Base-by-base conservation (phyloP, 2,113 vertebrate genomes). In the Psophia crepitans region DNA sequence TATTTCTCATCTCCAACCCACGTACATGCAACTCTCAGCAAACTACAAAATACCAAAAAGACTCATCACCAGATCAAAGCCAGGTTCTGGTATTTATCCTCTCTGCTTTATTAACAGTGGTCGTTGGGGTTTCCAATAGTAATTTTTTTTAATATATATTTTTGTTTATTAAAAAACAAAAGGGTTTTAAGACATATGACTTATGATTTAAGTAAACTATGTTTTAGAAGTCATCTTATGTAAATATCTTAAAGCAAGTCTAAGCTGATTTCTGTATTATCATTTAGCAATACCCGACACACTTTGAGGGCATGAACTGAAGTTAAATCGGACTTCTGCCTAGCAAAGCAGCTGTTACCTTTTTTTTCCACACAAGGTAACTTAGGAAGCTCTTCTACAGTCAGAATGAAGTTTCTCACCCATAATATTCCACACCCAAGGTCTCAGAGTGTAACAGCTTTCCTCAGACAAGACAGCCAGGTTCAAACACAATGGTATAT, bases 91-190 rank as follows among this genome's bases (percentile, higher is more conserved):
- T 43, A n/a, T 26, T 66, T 27, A 15, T 17, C n/a, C 30, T 53
- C 23, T 3, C 41, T 66, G 41, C 4, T 53, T 63, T 54, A 12
- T 18, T 6, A 16, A 33, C 23, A 41, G 15, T 5, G 37, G 7
- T 8, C 15, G 16, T 2, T 14, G 23, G 4, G 5, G 0, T 4
- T 66, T 27, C 28, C 26, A 37, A 27, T 0, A 28, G 14, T 3
- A 26, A 33, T n/a, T 33, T 46, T 18, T 11, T 9, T 8, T 8
- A 9, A 17, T 33, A 28, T 37, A 28, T 68, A 17, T 54, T 22
- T 74, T 60, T n/a, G n/a, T n/a, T 76, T 14, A 46, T 17, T 37
- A 53, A 82, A 78, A 78, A 83, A 3, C 12, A 33, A 3, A 51
- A 61, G 15, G 15, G 1, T 60, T 86, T 88, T n/a, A n/a, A n/a